Conservation (phyloP, 2,888 invertebrate genomes). For the Sericinus montela region DNA sequence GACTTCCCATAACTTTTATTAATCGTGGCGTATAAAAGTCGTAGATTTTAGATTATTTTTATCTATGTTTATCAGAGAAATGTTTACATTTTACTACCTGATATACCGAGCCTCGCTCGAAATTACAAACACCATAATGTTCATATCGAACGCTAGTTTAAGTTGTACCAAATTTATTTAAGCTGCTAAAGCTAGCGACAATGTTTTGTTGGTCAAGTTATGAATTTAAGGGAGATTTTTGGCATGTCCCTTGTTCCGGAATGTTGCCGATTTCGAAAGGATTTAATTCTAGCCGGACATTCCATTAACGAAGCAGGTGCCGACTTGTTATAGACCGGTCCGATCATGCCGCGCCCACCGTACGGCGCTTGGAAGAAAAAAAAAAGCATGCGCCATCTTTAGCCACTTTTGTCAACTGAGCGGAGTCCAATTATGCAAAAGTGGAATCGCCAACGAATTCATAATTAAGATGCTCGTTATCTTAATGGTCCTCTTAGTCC, state of each 20-base stretch:
- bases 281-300: conserved; percentile 49
- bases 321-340: conserved; percentile 58
- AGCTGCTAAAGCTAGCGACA: too few species aligned
- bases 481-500: conserved; percentile 2
- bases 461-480: conserved; percentile 5
- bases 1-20: too few species aligned
- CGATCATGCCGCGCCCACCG: conserved; percentile 36
- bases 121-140: too few species aligned
- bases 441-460: conserved; percentile 4
- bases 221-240: too few species aligned
- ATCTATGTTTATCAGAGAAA: too few species aligned
- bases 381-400: conserved; percentile 33
- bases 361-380: conserved; percentile 24
- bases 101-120: too few species aligned
- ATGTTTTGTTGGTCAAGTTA: too few species aligned
- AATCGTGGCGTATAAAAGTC: too few species aligned
- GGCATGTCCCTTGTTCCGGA: neutral
- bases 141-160: too few species aligned
- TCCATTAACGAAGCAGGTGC: conserved; percentile 60
- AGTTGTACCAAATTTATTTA: too few species aligned
- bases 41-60: too few species aligned
- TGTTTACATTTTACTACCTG: too few species aligned
- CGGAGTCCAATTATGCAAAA: conserved; percentile 28
- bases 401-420: conserved; percentile 30
- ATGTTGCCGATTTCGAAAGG: conserved; percentile 22